These are phyloP conservation scores for Synergus laeviventris DNA, from an alignment of 2,888 invertebrate genomes.

Conservation along the genomic window DNA sequence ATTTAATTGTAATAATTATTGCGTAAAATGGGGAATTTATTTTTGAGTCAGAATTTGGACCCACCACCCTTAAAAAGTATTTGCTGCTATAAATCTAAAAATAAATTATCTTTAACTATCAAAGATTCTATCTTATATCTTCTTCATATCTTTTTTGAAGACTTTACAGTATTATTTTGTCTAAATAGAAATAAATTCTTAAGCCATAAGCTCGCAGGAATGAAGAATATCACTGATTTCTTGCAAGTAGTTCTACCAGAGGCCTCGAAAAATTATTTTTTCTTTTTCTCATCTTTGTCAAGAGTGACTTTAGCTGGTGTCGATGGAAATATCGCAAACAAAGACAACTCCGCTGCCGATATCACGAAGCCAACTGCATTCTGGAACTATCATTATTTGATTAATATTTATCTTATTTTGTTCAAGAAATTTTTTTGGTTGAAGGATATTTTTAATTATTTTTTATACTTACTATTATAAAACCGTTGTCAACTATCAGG, in stretches of 20 bases:
- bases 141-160: background rate
- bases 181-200: background rate
- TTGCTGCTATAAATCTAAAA: background rate
- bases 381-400: constrained; percentile 81
- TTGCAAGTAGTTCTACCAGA: background rate
- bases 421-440: constrained; percentile 16
- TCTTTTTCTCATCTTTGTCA: background rate
- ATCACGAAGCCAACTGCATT: constrained; percentile 82
- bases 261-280: constrained; percentile 1
- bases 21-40: too few species aligned
- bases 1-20: too few species aligned
- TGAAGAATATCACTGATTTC: background rate
- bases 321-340: constrained; percentile 28
- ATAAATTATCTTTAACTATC: background rate
- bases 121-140: background rate
- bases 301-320: background rate
- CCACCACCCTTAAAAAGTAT: too few species aligned
- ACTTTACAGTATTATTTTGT: background rate
- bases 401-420: constrained; percentile 51
- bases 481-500: constrained; percentile 84
- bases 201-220: background rate
- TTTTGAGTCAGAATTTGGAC: too few species aligned
- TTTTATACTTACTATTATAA: constrained; percentile 83
- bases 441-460: constrained; percentile 9
- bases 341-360: constrained; percentile 72